These are phyloP conservation scores for Actinia equina DNA, from an alignment of 64 coral and sea anemone species.

Conservation along the genomic window DNA sequence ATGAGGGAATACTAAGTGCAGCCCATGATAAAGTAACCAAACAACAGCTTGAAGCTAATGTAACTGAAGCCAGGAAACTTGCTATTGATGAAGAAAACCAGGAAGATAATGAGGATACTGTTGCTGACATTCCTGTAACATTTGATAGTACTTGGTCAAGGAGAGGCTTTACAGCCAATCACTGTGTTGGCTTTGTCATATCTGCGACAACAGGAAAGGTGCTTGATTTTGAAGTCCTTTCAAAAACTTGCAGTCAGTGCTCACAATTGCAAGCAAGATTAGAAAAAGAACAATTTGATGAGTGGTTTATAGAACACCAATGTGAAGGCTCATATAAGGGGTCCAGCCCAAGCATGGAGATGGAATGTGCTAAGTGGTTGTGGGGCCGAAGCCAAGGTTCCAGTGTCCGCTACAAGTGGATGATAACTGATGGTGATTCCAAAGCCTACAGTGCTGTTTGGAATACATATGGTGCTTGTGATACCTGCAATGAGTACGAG, in stretches of 20 bases:
- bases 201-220: conserved; percentile 40
- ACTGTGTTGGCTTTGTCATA: conserved; percentile 50
- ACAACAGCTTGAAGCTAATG: conserved; percentile 8
- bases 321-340: conserved; percentile 36
- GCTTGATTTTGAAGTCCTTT: conserved; percentile 53
- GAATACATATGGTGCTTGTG: conserved; percentile 36
- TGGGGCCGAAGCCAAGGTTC: conserved; percentile 27
- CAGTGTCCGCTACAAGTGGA: conserved; percentile 32
- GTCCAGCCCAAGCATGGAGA: conserved; percentile 53
- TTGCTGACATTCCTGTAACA: conserved; percentile 47
- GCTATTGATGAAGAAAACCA: conserved; percentile 13
- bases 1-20: not conserved
- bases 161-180: too few species aligned
- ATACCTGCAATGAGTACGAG: conserved; percentile 45
- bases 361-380: conserved; percentile 28
- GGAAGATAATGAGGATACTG: conserved; percentile 25
- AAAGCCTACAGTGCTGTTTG: conserved; percentile 55
- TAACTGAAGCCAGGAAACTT: conserved; percentile 7
- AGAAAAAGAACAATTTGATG: conserved; percentile 37
- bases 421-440: conserved; percentile 54
- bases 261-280: conserved; percentile 13
- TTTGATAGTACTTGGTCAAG: conserved; percentile 63
- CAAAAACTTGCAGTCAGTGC: conserved; percentile 28
- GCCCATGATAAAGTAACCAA: conserved; percentile 8
- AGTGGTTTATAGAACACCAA: conserved; percentile 36